These are phyloP conservation scores for Drymonia ruficornis DNA, from an alignment of 2,888 invertebrate species.

Conservation along the genomic window DNA sequence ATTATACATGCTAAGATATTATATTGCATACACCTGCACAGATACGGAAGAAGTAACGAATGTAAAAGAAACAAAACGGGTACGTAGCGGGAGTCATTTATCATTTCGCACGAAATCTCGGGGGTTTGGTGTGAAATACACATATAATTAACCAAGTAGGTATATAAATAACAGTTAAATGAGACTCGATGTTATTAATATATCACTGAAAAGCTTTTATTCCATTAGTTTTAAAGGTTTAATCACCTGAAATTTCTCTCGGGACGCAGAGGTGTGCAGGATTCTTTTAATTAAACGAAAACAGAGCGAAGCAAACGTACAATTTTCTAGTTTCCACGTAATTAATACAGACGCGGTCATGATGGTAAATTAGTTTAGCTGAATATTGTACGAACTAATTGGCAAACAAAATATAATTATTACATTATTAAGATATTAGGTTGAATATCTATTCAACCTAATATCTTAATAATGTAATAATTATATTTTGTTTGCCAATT, in stretches of 20 bases:
- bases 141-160: neutral
- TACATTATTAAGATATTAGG: too few species aligned
- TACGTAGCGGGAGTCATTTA: neutral
- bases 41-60: slow-evolving; percentile 2
- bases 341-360: slow-evolving; percentile 1
- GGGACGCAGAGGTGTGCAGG: slow-evolving; percentile 14
- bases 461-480: neutral
- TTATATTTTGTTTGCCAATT: neutral
- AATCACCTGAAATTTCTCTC: slow-evolving; percentile 17
- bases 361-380: neutral
- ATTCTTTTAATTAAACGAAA: slow-evolving; percentile 34
- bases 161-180: neutral
- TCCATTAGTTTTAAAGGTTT: slow-evolving; percentile 18
- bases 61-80: slow-evolving; percentile 6
- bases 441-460: too few species aligned
- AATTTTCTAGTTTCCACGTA: slow-evolving; percentile 4
- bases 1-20: slow-evolving; percentile 17
- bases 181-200: slow-evolving; percentile 13
- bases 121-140: neutral
- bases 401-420: neutral
- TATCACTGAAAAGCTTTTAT: slow-evolving; percentile 13
- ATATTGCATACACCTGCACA: slow-evolving; percentile 12
- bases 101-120: neutral
- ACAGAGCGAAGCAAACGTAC: slow-evolving; percentile 8
- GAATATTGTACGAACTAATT: neutral